Evolutionary conservation across 2,113 vertebrate species (phyloP), one percentile per base, ranked within the genome.

Genomic region (Galeopterus variegatus): DNA sequence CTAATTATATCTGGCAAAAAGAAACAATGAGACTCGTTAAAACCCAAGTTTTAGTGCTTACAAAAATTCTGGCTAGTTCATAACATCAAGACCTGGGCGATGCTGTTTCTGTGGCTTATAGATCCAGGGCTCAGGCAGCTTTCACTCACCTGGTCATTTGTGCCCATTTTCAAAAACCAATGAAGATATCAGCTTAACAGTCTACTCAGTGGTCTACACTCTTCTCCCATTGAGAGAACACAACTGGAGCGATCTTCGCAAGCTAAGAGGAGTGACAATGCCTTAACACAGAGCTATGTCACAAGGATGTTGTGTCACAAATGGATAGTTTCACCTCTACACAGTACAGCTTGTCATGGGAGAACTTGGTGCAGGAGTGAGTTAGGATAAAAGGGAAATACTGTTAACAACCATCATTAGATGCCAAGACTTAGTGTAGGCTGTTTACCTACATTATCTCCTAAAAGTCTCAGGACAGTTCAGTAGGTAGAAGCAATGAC

Each of bases 11-110:
- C 52, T 65, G 33, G 8, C 69, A 82, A 80, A 82, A 82, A 82
- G 77, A 93, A 81, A 87, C 58, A 93, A 17, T 14, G 45, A 94
- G 10, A 69, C 56, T 84, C 82, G 70, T 88, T 88, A 84, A 94
- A 84, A 75, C 45, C 41, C n/a, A 88, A 36, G 10, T 67, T 23
- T 77, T 45, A 23, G 54, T 48, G 64, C 50, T 86, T 56, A n/a
- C 0, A 21, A 52, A 84, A 90, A 84, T 72, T 58, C 41, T 87
- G 62, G 73, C 48, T 50, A 72, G 11, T 73, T 70, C 76, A 80
- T 77, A 65, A 82, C 58, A 65, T 0, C 76, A 31, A 76, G 62
- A 48, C 33, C 50, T 23, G 10, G 7, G n/a, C 19, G 36, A 56
- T 1, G 6, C 19, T 45, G 23, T 65, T 45, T 31, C 15, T n/a